Conservation (phyloP, 2,888 invertebrate genomes). For the Stenodema calcarata region DNA sequence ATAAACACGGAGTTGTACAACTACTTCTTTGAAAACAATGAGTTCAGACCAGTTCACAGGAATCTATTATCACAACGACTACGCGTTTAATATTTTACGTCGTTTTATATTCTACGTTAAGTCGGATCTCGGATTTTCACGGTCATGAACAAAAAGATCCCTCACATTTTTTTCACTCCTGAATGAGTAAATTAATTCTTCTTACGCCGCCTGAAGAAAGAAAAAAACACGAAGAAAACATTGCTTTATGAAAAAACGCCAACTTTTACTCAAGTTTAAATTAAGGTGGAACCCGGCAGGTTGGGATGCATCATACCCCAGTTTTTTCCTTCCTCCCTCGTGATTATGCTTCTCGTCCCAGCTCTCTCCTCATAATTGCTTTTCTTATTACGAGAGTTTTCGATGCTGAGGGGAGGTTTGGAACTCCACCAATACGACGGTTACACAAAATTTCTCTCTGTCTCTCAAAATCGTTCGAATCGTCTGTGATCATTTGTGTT, state of each 20-base stretch:
- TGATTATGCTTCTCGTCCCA: not conserved
- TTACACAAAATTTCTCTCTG: no score
- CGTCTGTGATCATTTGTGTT: no score
- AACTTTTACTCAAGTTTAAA: slow-evolving; percentile 19
- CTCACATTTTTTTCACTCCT: not conserved
- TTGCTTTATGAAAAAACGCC: not conserved
- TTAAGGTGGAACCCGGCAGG: not conserved
- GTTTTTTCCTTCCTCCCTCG: not conserved
- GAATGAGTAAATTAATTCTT: not conserved
- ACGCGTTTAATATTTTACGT: no score
- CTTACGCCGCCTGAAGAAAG: not conserved
- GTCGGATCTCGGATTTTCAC: not conserved
- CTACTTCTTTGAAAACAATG: no score
- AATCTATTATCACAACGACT: no score
- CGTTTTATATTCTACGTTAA: no score
- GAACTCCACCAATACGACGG: not conserved
- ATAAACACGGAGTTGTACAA: no score
- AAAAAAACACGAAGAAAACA: not conserved
- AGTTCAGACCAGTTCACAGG: no score
- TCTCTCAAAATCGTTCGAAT: no score
- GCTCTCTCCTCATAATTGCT: not conserved
- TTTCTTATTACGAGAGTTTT: not conserved
- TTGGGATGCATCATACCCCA: not conserved
- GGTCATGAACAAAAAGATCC: no score
- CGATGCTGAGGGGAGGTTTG: not conserved